Conservation (phyloP, 2,113 vertebrate species). For the Nansenia antarctica region DNA sequence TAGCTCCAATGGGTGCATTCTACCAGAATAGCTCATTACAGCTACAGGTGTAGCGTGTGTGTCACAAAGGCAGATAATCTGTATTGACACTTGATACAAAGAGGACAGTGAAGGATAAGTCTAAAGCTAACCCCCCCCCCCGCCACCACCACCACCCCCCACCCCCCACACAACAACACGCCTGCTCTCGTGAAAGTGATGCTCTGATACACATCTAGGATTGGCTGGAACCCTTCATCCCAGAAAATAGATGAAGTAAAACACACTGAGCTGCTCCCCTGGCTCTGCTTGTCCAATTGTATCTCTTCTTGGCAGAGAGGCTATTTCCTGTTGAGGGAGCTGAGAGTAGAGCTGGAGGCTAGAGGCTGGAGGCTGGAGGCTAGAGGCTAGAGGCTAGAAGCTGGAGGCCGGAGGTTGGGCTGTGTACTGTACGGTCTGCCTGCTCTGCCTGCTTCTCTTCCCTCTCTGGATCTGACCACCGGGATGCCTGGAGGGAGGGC, state of each 20-base stretch:
- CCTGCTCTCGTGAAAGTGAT: conserved; percentile 42
- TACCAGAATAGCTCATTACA: conserved; percentile 65
- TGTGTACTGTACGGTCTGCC: not conserved
- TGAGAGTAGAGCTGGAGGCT: conserved; percentile 6
- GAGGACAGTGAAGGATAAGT: conserved; percentile 37
- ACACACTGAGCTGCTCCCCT: conserved; percentile 16
- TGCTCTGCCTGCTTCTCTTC: not conserved
- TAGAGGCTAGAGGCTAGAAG: too few relatives aligned
- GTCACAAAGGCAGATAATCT: too few relatives aligned
- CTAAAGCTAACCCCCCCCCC: conserved; percentile 2
- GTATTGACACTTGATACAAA: conserved; percentile 48
- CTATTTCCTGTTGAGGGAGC: conserved; percentile 15
- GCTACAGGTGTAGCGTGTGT: conserved; percentile 55
- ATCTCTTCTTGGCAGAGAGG: conserved; percentile 19
- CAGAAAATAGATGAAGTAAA: conserved; percentile 36
- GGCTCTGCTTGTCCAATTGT: conserved; percentile 16
- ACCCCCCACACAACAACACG: conserved; percentile 23
- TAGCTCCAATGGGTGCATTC: conserved; percentile 36
- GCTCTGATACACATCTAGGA: conserved; percentile 44
- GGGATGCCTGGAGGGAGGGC: conserved; percentile 3
- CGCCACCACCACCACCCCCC: conserved; percentile 2
- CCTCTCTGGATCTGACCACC: not conserved
- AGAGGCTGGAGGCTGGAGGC: too few relatives aligned
- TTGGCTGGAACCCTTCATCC: conserved; percentile 23
- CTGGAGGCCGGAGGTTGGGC: conserved; percentile 1